Conservation (phyloP, 2,888 invertebrate species). For the Branchellion lobata region DNA sequence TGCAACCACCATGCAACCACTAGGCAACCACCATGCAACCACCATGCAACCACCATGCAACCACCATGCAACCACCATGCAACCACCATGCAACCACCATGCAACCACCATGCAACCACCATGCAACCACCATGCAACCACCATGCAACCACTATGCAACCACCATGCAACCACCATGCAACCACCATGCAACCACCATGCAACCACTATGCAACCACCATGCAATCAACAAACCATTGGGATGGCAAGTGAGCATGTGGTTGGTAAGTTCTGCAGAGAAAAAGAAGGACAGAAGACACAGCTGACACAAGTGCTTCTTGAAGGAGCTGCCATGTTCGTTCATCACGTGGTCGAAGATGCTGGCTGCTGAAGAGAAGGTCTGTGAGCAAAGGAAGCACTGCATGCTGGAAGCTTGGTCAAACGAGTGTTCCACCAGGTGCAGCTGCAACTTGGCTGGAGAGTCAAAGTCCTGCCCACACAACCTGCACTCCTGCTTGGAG, state of each 20-base stretch:
- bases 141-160: no score
- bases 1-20: no score
- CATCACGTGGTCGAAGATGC: constrained; percentile 72
- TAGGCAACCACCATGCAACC: no score
- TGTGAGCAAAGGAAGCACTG: constrained; percentile 85
- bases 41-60: no score
- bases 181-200: no score
- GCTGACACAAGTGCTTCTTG: constrained; percentile 78
- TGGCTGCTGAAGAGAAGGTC: constrained; percentile 79
- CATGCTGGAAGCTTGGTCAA: constrained; percentile 72
- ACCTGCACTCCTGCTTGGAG: constrained; percentile 70
- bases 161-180: no score
- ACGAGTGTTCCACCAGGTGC: constrained; percentile 88
- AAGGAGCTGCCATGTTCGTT: constrained; percentile 77
- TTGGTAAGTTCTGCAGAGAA: constrained; percentile 88
- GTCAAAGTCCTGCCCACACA: constrained; percentile 71
- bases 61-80: no score
- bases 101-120: no score
- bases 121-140: no score
- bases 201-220: no score
- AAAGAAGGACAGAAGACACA: constrained; percentile 82
- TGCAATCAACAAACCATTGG: constrained; percentile 18
- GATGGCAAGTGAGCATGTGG: constrained; percentile 64
- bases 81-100: no score
- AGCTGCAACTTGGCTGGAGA: constrained; percentile 80